Evolutionary conservation across 2,797 vertebrate species (phyloP), one percentile per base, ranked within the genome.

Genomic region (Hypotaenidia philippensis): DNA sequence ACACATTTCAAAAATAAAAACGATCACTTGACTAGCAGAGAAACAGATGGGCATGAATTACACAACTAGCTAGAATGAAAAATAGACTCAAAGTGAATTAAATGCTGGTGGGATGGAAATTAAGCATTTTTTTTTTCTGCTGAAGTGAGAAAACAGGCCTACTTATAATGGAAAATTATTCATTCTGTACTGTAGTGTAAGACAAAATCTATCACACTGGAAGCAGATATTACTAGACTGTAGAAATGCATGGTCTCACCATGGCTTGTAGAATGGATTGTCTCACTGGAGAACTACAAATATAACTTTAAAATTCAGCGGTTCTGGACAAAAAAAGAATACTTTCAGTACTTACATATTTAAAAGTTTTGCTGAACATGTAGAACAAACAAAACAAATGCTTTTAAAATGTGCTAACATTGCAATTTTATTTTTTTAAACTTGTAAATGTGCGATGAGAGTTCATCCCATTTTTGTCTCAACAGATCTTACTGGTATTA

Each of bases 11-110:
- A 93, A 94, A 92, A 78, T 88, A 94, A 92, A 88, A 91, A 45
- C 1, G 21, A 83, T 65, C 63, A 49, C 55, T 93, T 93, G 66
- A 61, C 69, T 93, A 89, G 55, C 65, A 87, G 47, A 88, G 85
- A 96, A 96, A 96, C 93, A 97, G 94, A 96, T 97, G 93, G 94
- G 68, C 76, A 94, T 87, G 93, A 92, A 95, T 96, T 96, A 89
- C 92, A 94, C 83, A 97, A 88, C 80, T 72, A 66, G 64, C 82
- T 89, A 93, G 89, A 95, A 95, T 91, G 93, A 93, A 96, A 93
- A 96, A 94, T 91, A 95, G 78, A 78, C 56, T 40, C 52, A 68
- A 95, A 87, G 52, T 93, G 89, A 96, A 97, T 96, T 95, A 90
- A 93, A 92, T 85, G 70, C 34, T 91, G 56, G 50, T 94, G 70